Conservation (phyloP, 2,113 vertebrate species). For the Choloepus hoffmanni region DNA sequence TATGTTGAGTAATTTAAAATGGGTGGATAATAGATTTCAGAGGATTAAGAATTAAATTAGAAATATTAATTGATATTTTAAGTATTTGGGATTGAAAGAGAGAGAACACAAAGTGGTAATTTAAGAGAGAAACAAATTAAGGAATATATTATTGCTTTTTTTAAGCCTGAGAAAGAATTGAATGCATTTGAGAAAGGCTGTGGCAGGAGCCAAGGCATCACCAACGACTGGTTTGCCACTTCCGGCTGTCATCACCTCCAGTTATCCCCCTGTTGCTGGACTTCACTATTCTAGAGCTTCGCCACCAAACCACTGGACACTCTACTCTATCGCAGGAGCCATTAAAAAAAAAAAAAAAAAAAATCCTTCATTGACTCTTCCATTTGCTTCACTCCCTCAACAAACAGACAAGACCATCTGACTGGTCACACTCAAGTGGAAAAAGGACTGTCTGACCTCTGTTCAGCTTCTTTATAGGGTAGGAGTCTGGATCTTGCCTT, state of each 20-base stretch:
- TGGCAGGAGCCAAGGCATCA: neutral
- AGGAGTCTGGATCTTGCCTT: neutral
- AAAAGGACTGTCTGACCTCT: neutral
- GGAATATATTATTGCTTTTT: neutral
- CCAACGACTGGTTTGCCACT: neutral
- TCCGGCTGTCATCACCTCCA: neutral
- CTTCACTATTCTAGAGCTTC: neutral
- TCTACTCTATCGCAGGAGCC: rapidly evolving
- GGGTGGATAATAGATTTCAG: neutral
- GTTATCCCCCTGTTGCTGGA: neutral
- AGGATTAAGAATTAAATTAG: neutral
- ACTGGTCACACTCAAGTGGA: neutral
- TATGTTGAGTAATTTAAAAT: neutral
- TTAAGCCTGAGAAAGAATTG: neutral
- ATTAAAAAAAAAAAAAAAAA: neutral
- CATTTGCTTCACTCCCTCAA: neutral
- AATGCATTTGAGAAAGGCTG: neutral
- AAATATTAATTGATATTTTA: conserved; percentile 28
- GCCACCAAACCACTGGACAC: neutral
- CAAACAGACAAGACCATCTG: neutral
- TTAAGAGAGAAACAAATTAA: neutral
- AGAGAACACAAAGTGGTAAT: neutral
- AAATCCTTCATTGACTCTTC: neutral
- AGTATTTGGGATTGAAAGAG: neutral
- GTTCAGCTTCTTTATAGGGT: neutral